A percentile compares a stretch with the other conserved stretches of the same genome.
phyloP scores from a whole-genome alignment of 2,797 vertebrate species.

The Darevskia nairensis region DNA sequence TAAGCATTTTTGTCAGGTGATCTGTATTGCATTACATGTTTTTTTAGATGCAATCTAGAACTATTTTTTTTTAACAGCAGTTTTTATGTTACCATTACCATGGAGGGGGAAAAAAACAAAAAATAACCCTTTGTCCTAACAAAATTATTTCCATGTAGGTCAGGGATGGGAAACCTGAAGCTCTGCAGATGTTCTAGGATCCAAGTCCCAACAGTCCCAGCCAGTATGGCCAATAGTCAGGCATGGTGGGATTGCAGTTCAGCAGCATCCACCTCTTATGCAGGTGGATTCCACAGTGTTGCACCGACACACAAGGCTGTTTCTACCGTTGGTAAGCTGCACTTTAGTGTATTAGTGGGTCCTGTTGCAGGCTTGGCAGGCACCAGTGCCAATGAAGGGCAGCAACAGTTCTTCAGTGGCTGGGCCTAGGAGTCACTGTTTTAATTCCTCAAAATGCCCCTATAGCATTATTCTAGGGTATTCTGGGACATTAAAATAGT shows the following conservation, averaged over 20 bases:
- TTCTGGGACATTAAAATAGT: not conserved
- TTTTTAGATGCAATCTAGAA: not conserved
- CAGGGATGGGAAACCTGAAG: too few relatives aligned
- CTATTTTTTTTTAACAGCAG: not conserved
- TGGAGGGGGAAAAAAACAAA: too few relatives aligned
- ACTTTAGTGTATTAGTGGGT: not conserved
- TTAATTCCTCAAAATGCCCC: not conserved
- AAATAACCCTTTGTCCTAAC: too few relatives aligned
- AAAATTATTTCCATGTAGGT: too few relatives aligned
- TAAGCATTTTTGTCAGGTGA: not conserved
- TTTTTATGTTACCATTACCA: not conserved
- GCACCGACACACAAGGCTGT: not conserved
- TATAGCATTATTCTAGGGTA: too few relatives aligned
- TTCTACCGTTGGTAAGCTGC: not conserved
- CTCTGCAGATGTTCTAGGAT: too few relatives aligned
- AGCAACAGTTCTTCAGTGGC: not conserved
- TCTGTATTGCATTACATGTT: not conserved
- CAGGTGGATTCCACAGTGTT: not conserved
- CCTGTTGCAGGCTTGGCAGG: too few relatives aligned
- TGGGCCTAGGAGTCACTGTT: not conserved
- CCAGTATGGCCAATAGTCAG: not conserved
- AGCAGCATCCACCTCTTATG: too few relatives aligned
- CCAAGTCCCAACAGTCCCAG: too few relatives aligned
- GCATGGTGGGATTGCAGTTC: not conserved
- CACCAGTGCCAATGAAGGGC: not conserved